Evolutionary conservation across 2,113 vertebrate genomes (phyloP).

Genomic region (Zingel zingel): DNA sequence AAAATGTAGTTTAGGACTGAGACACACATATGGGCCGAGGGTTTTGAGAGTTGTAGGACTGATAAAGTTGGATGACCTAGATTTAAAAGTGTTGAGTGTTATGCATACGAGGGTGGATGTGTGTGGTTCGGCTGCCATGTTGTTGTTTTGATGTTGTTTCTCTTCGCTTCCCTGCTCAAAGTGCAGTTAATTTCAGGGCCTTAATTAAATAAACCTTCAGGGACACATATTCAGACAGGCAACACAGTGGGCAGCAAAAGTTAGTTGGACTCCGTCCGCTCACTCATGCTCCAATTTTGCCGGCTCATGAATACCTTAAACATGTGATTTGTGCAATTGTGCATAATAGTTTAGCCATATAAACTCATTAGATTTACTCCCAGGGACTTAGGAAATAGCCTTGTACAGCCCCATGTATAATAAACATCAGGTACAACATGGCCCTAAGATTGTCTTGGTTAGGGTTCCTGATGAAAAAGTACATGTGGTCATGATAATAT

Average conservation of each 20-base stretch:
- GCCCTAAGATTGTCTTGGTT: not conserved
- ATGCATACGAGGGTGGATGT: slow-evolving; percentile 36
- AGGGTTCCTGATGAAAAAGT: slow-evolving; percentile 7
- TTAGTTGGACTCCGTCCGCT: slow-evolving; percentile 49
- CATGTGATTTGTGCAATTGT: slow-evolving; percentile 22
- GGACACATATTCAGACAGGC: slow-evolving; percentile 68
- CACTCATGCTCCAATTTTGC: slow-evolving; percentile 42
- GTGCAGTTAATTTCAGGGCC: slow-evolving; percentile 64
- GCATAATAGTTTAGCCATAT: not conserved
- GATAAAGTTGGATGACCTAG: slow-evolving; percentile 57
- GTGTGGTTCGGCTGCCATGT: slow-evolving; percentile 53
- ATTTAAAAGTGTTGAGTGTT: slow-evolving; percentile 48
- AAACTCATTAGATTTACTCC: slow-evolving; percentile 7
- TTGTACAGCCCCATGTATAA: not conserved
- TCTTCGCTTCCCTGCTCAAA: slow-evolving; percentile 62
- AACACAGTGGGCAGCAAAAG: slow-evolving; percentile 61
- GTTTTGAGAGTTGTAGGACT: slow-evolving; percentile 5
- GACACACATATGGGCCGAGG: not conserved
- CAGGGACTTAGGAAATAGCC: slow-evolving; percentile 23
- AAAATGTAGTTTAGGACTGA: not conserved
- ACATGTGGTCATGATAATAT: not conserved
- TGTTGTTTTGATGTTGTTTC: slow-evolving; percentile 75
- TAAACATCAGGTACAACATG: not conserved
- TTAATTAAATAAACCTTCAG: slow-evolving; percentile 80
- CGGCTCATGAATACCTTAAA: slow-evolving; percentile 47